Evolutionary conservation across 2,113 vertebrate species (phyloP).

Genomic region (Macroglossus sobrinus): DNA sequence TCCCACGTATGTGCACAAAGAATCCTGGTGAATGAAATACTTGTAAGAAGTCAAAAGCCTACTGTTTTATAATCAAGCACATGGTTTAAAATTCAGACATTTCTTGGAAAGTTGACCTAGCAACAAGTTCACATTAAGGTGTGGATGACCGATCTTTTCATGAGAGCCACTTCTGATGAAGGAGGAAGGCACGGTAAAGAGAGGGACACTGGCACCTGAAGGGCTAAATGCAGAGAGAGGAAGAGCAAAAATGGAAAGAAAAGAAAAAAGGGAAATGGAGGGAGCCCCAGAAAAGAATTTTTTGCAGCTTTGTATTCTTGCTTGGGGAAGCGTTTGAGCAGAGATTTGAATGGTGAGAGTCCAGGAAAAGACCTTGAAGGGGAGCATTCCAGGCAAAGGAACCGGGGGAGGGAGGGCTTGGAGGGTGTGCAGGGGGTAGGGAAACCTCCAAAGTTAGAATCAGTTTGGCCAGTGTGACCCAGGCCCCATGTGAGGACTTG

Average conservation of each 20-base stretch:
- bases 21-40: background rate
- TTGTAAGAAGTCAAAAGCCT: background rate
- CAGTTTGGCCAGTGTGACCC: background rate
- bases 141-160: background rate
- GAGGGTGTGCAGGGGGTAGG: too few relatives aligned
- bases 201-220: background rate
- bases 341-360: background rate
- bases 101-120: background rate
- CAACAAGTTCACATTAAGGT: background rate
- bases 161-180: background rate
- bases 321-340: background rate
- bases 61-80: background rate
- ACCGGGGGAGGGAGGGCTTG: too few relatives aligned
- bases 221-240: background rate
- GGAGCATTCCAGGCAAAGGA: background rate
- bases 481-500: background rate
- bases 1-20: rapidly evolving
- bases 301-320: background rate
- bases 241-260: background rate
- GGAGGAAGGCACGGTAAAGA: background rate
- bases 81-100: background rate
- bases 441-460: too few relatives aligned
- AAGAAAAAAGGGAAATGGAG: background rate
- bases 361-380: background rate
- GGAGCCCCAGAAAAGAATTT: background rate